These are phyloP conservation scores for Alentia gelatinosa DNA, from an alignment of 2,888 invertebrate species.

Conservation along the genomic window DNA sequence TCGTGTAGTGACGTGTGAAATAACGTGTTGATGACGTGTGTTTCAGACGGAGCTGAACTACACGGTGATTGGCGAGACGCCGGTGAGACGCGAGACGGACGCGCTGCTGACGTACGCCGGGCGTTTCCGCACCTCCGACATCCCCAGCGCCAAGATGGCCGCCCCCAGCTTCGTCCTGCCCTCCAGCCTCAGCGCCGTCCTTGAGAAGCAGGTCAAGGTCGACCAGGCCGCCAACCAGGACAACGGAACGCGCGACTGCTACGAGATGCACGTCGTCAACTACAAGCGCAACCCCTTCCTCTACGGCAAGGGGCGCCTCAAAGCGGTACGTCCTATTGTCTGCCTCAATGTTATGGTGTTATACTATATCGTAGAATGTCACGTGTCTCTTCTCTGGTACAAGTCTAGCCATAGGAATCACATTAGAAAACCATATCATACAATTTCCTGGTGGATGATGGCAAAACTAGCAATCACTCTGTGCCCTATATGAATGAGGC, in stretches of 20 bases:
- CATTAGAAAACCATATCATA: background rate
- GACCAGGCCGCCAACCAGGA: background rate
- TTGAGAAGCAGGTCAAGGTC: slow-evolving; percentile 26
- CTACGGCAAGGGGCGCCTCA: slow-evolving; percentile 8
- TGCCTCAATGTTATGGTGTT: background rate
- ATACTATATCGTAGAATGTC: background rate
- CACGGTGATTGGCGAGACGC: slow-evolving; percentile 70
- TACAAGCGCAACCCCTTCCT: slow-evolving; percentile 58
- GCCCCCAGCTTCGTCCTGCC: slow-evolving; percentile 70
- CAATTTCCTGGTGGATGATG: no score
- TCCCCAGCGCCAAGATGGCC: slow-evolving; percentile 62
- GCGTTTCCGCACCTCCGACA: slow-evolving; percentile 63
- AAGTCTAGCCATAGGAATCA: no score
- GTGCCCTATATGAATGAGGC: no score
- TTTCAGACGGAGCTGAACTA: slow-evolving; percentile 70
- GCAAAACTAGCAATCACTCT: no score
- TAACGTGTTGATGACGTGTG: no score
- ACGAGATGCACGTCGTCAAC: slow-evolving; percentile 58
- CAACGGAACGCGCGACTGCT: slow-evolving; percentile 53
- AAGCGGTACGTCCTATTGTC: background rate
- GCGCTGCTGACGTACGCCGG: slow-evolving; percentile 66
- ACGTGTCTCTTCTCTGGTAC: background rate
- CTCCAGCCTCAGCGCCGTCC: slow-evolving; percentile 63
- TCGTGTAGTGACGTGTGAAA: no score
- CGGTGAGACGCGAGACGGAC: slow-evolving; percentile 63